A percentile compares a stretch with the other conserved stretches of the same genome.
Conservation (phyloP, 2,113 vertebrate species). For the Saccopteryx leptura region DNA sequence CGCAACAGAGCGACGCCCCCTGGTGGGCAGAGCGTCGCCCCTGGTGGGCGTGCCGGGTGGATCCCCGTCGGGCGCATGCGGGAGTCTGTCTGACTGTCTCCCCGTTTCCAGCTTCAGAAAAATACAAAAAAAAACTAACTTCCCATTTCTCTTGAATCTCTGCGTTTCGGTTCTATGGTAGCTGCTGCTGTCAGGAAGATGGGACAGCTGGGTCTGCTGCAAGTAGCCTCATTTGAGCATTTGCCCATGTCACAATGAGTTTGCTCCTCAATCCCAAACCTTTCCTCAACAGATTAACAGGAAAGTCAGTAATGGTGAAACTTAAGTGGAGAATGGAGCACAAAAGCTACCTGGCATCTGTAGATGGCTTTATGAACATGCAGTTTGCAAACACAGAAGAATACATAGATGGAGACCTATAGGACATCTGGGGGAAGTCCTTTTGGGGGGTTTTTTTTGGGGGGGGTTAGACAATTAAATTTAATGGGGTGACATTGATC, state of each 20-base stretch:
- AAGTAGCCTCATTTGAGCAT: background rate
- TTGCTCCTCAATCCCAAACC: conserved; percentile 98
- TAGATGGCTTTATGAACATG: conserved; percentile 99
- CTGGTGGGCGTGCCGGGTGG: too few species aligned
- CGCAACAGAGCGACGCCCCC: too few species aligned
- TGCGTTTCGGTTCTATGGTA: background rate
- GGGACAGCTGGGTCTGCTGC: background rate
- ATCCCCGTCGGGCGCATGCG: too few species aligned
- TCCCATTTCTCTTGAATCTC: background rate
- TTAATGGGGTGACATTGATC: too few species aligned
- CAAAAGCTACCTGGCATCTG: conserved; percentile 97
- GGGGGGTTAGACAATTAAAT: too few species aligned
- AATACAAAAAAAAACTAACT: background rate
- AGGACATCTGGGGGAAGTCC: conserved; percentile 98
- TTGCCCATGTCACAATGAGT: conserved; percentile 86
- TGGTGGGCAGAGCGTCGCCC: too few species aligned
- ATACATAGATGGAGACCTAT: conserved; percentile 97
- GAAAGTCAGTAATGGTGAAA: conserved; percentile 99
- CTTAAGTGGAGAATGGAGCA: conserved; percentile 99
- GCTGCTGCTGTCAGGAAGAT: background rate
- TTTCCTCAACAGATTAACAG: conserved; percentile 97
- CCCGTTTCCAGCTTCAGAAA: too few species aligned
- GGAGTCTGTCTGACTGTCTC: too few species aligned
- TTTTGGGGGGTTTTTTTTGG: conserved; percentile 71
- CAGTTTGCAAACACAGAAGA: conserved; percentile 99